A percentile compares a stretch with the other conserved stretches of the same genome.
phyloP scores from a whole-genome alignment of 2,113 vertebrate species.

The Bambusicola thoracicus region DNA sequence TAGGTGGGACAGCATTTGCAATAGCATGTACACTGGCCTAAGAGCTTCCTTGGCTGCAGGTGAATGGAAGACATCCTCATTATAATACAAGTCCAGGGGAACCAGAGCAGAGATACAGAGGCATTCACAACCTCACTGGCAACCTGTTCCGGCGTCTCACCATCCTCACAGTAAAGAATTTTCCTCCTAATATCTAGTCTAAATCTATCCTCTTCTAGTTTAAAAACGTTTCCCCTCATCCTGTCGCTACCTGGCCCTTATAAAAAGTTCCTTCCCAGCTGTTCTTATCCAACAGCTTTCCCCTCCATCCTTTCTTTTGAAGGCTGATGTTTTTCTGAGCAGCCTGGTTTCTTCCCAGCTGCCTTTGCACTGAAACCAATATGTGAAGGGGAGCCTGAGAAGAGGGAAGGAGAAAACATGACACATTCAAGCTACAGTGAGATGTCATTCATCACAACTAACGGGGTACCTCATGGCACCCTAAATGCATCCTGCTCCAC shows the following conservation, averaged over 20 bases:
- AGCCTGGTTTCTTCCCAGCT: background rate
- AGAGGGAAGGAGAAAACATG: constrained; percentile 10
- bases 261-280: no score
- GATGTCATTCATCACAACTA: constrained; percentile 28
- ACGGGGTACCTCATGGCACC: background rate
- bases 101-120: background rate
- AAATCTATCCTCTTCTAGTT: background rate
- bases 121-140: background rate
- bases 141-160: no score
- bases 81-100: background rate
- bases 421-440: constrained; percentile 28
- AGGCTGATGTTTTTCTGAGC: constrained; percentile 14
- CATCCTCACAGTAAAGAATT: no score
- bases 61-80: background rate
- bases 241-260: no score
- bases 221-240: no score
- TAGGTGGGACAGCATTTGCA: background rate
- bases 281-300: background rate
- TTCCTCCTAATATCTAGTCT: no score
- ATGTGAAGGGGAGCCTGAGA: constrained; percentile 10
- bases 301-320: constrained; percentile 12
- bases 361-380: background rate
- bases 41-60: background rate
- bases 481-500: constrained; percentile 23
- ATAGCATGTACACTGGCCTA: background rate